Evolutionary conservation across 2,113 vertebrate species (phyloP), one percentile per base, ranked within the genome.

Genomic region (Antigone vipio): DNA sequence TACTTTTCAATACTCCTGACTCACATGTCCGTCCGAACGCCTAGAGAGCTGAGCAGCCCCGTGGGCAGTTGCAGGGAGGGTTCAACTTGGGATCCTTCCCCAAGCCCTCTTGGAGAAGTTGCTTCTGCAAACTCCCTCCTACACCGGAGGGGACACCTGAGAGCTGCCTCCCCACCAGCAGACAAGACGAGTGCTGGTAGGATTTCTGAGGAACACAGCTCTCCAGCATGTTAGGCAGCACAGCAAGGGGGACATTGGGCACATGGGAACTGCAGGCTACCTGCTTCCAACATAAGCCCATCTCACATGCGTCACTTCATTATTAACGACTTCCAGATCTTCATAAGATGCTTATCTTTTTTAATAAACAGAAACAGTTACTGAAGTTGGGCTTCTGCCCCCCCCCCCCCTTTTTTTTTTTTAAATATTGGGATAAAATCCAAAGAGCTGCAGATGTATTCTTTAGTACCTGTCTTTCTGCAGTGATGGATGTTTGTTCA

Each of bases 1-100:
- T 69, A 24, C 30, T 18, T 32, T 23, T 80, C 56, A 44, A 7
- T 11, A 7, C 35, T 74, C 52, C 64, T 59, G 27, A 32, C 18
- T 44, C 0, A 0, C 30, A 16, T 0, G 0, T 22, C 50, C 58
- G 34, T 14, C 34, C 67, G 15, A 49, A 44, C 1, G 8, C 12
- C 35, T 40, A 40, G 40, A 63, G 12, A 60, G 50, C 11, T 32
- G 8, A 72, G 42, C 40, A 69, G 45, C n/a, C 32, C n/a, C 9
- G 0, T 0, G 0, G n/a, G 59, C 44, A 77, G 21, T 3, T 3
- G 4, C 24, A 53, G 27, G 24, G 21, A 0, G 9, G 24, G 5
- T 73, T 23, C 59, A 59, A 8, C 2, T 3, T 5, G 8, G 32
- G 17, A 73, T 62, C 38, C 22, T 85, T 71, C 60, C 47, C 24